phyloP scores from a whole-genome alignment of 1,140 invertebrate species.

The Aphaenogaster rudis region DNA sequence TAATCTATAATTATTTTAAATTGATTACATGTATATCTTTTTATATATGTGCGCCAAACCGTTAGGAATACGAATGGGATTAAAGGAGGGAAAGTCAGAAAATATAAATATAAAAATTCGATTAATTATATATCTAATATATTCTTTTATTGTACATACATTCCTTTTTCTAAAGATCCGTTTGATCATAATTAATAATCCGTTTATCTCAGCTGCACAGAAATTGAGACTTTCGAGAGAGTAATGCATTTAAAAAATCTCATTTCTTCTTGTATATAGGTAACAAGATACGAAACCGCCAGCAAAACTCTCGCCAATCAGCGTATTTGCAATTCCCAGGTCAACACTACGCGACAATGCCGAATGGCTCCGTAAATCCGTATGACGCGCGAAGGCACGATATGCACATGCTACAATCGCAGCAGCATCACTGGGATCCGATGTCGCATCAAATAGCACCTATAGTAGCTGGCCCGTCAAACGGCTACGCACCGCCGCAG shows the following conservation, averaged over 20 bases:
- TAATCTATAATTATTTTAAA: not conserved
- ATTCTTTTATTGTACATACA: not conserved
- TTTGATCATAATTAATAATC: not conserved
- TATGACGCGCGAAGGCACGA: not conserved
- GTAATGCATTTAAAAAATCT: not conserved
- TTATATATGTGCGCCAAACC: not conserved
- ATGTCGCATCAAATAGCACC: not conserved
- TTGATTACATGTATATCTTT: not conserved
- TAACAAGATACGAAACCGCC: constrained; percentile 11
- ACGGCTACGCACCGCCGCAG: not conserved
- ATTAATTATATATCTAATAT: not conserved
- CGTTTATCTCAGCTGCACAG: not conserved
- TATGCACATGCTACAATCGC: not conserved
- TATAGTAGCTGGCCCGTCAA: not conserved
- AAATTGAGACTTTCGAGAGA: not conserved
- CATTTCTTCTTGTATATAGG: not conserved
- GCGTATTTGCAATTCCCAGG: not conserved
- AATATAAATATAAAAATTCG: not conserved
- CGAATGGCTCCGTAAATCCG: not conserved
- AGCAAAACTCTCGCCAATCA: not conserved
- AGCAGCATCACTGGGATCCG: constrained; percentile 22
- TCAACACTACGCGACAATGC: not conserved
- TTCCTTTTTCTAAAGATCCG: not conserved
- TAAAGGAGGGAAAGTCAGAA: not conserved
- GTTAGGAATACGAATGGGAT: not conserved